Evolutionary conservation across 2,113 vertebrate genomes (phyloP).

Genomic region (Leucopternis melanops): DNA sequence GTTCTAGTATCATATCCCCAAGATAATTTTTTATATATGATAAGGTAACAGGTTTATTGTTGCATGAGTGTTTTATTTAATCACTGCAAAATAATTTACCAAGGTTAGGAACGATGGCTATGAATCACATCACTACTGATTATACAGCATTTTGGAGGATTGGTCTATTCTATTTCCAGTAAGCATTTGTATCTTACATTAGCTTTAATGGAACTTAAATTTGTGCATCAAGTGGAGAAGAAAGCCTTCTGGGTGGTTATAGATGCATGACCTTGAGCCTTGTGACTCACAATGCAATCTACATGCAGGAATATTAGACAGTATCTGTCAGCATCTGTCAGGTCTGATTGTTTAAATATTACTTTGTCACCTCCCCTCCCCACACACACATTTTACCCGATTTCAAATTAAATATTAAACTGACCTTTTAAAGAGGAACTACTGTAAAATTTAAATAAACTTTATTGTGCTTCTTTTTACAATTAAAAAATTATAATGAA

Average conservation of each 20-base stretch:
- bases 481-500: slow-evolving; percentile 19
- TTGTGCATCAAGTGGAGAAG: slow-evolving; percentile 6
- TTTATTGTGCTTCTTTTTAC: background rate
- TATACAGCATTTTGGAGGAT: slow-evolving; percentile 15
- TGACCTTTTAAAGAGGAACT: background rate
- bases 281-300: slow-evolving; percentile 1
- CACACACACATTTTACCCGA: background rate
- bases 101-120: background rate
- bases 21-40: background rate
- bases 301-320: slow-evolving; percentile 6
- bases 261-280: slow-evolving; percentile 22
- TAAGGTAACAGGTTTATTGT: background rate
- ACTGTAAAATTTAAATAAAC: slow-evolving; percentile 25
- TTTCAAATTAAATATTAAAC: slow-evolving; percentile 49
- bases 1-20: background rate
- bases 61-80: slow-evolving; percentile 18
- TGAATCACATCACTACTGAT: background rate
- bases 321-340: slow-evolving; percentile 28
- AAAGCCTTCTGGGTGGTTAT: slow-evolving; percentile 37
- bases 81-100: slow-evolving; percentile 21
- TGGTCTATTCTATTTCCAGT: slow-evolving; percentile 3
- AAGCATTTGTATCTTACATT: slow-evolving; percentile 13
- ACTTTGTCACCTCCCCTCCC: background rate
- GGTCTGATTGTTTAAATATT: slow-evolving; percentile 31
- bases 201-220: slow-evolving; percentile 41